Base-by-base conservation (phyloP, 2,113 vertebrate genomes). In the Tonatia bakeri region DNA sequence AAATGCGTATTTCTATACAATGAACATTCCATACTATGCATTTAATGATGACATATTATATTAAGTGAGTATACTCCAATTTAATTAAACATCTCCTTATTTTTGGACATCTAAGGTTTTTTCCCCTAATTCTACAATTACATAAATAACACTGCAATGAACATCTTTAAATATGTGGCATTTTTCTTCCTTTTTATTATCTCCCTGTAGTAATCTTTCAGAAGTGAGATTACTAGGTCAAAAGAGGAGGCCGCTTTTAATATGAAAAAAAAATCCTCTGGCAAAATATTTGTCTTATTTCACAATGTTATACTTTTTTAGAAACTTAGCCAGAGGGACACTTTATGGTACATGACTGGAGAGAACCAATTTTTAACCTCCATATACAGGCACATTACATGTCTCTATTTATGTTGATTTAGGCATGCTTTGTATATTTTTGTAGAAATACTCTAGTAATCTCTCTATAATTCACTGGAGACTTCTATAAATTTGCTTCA, bases 161-260 rank as follows among this genome's bases (percentile, higher is more conserved):
- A 90, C 81, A 92, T 95, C 72, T 94, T 90, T 79, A 36, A 92
- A 87, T 14, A 65, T 56, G 52, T 1, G 90, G 20, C 6, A 86
- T 70, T 91, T 64, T 61, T 20, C 16, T 95, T 91, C 40, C 16
- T 83, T 88, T 85, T 85, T 77, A 67, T 92, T 87, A 92, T 82
- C 77, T 94, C 72, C 24, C 47, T 82, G 12, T 38, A 87, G 38
- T 76, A 87, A 80, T 65, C 16, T 54, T 94, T 22, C 19, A 87
- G 45, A 87, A 84, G 59, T 85, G 36, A 95, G 65, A 87, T 87
- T 54, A 45, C 36, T 31, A 89, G 11, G 17, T 92, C 67, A 96
- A 95, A 92, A 76, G 17, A 75, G 65, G 33, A 95, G 43, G 31
- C 17, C 22, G 40, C 16, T 87, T 70, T 45, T 45, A 81, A 91